Percentiles rank a stretch among this genome's conserved stretches.
Conservation (phyloP, 2,113 vertebrate genomes). For the Bungarus multicinctus region DNA sequence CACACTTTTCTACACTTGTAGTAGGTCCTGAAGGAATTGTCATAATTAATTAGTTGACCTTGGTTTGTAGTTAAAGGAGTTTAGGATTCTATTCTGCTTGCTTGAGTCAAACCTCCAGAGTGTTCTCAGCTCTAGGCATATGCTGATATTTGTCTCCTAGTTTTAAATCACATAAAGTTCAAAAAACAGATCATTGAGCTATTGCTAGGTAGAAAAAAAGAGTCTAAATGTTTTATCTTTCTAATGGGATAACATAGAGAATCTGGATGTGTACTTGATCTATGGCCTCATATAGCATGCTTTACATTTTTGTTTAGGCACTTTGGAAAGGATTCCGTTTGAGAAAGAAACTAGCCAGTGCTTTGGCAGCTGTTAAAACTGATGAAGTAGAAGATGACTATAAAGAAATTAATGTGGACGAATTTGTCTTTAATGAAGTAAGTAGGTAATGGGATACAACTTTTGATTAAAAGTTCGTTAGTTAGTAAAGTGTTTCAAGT, state of each 20-base stretch:
- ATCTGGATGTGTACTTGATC: slow-evolving; percentile 86
- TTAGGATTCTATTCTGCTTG: slow-evolving; percentile 83
- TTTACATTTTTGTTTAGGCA: slow-evolving; percentile 84
- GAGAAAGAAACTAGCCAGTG: slow-evolving; percentile 82
- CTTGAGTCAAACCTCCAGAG: slow-evolving; percentile 77
- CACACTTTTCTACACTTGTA: slow-evolving; percentile 70
- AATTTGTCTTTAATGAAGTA: slow-evolving; percentile 87
- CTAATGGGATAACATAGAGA: slow-evolving; percentile 90
- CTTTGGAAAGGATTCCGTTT: slow-evolving; percentile 87
- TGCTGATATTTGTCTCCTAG: slow-evolving; percentile 84
- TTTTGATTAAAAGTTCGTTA: slow-evolving; percentile 2
- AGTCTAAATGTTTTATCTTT: slow-evolving; percentile 90
- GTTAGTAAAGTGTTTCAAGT: not conserved
- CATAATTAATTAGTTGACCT: slow-evolving; percentile 94
- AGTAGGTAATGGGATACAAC: slow-evolving; percentile 46
- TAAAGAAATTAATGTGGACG: slow-evolving; percentile 84
- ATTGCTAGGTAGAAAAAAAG: slow-evolving; percentile 72
- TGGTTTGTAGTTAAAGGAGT: slow-evolving; percentile 81
- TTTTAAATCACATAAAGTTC: slow-evolving; percentile 93
- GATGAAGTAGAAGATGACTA: slow-evolving; percentile 80
- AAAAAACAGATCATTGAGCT: slow-evolving; percentile 89
- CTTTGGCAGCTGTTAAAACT: slow-evolving; percentile 76
- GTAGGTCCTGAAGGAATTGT: slow-evolving; percentile 84
- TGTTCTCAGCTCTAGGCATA: slow-evolving; percentile 86
- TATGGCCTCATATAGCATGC: slow-evolving; percentile 75